Conservation (phyloP, 2,113 vertebrate species). For the Cygnus atratus region DNA sequence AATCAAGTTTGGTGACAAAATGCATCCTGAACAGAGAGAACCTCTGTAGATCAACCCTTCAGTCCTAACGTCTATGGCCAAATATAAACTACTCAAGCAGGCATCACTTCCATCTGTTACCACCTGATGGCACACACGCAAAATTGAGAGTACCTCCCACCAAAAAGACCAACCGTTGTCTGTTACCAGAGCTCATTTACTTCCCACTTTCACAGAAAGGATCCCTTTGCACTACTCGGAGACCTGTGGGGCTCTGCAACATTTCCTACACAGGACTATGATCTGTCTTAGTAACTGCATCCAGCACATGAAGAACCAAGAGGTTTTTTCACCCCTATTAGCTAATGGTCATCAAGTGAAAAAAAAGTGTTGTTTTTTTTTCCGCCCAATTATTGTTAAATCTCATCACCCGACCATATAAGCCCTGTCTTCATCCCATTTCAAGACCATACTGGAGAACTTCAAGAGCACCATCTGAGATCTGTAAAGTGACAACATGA, state of each 20-base stretch:
- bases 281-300: not conserved
- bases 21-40: not conserved
- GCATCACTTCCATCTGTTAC: not conserved
- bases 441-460: not conserved
- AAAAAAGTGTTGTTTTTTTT: not conserved
- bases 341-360: not conserved
- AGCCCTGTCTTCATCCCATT: not conserved
- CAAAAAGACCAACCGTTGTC: not conserved
- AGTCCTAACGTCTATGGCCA: not conserved
- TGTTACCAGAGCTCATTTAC: accelerated
- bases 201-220: not conserved
- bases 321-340: not conserved
- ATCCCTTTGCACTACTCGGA: not conserved
- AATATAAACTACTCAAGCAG: not conserved
- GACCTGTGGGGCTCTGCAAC: not conserved
- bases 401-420: not conserved
- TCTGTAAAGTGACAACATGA: not conserved
- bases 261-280: not conserved
- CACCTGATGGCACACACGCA: not conserved
- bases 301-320: not conserved
- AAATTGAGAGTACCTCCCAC: not conserved
- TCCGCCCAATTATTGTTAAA: not conserved
- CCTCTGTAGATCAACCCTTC: not conserved
- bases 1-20: not conserved
- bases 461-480: not conserved